Evolutionary conservation across 2,113 vertebrate genomes (phyloP).

Genomic region (Anolis sagrei): DNA sequence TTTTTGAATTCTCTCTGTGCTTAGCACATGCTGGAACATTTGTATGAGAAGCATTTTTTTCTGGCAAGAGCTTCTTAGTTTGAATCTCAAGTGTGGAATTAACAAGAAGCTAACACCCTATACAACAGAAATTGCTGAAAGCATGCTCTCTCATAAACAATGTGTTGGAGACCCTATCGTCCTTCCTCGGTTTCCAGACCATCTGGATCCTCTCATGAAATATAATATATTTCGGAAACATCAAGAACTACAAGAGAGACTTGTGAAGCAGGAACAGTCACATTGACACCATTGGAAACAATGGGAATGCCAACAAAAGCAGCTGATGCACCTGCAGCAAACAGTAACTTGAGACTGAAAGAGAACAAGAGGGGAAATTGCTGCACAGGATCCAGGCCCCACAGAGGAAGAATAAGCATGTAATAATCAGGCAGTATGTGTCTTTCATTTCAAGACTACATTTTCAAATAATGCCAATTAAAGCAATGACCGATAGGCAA

Average conservation of each 20-base stretch:
- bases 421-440: slow-evolving; percentile 37
- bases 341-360: neutral
- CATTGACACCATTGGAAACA: slow-evolving; percentile 40
- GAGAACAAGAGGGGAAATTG: slow-evolving; percentile 29
- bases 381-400: slow-evolving; percentile 10
- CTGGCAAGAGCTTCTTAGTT: slow-evolving; percentile 43
- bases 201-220: slow-evolving; percentile 68
- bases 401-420: slow-evolving; percentile 41
- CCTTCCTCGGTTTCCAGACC: slow-evolving; percentile 44
- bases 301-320: slow-evolving; percentile 29
- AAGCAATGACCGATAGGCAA: neutral
- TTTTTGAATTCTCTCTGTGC: slow-evolving; percentile 29
- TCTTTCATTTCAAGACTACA: slow-evolving; percentile 40
- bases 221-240: slow-evolving; percentile 54
- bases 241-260: slow-evolving; percentile 61
- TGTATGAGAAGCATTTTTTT: slow-evolving; percentile 40
- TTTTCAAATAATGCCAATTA: slow-evolving; percentile 37
- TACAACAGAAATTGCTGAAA: slow-evolving; percentile 49
- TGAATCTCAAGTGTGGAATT: slow-evolving; percentile 57
- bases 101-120: slow-evolving; percentile 30
- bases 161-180: slow-evolving; percentile 45
- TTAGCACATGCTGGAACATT: slow-evolving; percentile 34
- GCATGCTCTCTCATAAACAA: slow-evolving; percentile 58
- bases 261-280: slow-evolving; percentile 57
- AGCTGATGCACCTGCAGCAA: slow-evolving; percentile 50